These are phyloP conservation scores for Clepsis dumicolana DNA, from an alignment of 2,888 invertebrate genomes.

Conservation along the genomic window DNA sequence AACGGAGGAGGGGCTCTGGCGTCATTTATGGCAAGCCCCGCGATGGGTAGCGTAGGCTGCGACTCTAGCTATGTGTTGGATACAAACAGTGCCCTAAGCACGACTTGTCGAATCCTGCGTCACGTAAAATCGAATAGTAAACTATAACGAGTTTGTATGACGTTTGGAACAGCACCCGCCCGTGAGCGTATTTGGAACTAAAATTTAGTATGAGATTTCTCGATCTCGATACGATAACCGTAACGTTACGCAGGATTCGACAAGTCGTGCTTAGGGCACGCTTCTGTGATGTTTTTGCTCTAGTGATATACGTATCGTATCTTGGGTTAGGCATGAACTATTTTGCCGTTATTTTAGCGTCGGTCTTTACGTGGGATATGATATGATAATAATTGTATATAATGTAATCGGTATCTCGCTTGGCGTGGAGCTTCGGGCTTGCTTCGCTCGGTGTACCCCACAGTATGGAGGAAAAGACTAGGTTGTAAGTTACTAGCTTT, in stretches of 20 bases:
- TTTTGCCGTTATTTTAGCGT: conserved; percentile 72
- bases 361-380: conserved; percentile 64
- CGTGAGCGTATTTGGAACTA: too few species aligned
- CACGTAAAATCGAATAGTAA: too few species aligned
- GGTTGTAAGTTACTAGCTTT: conserved; percentile 60
- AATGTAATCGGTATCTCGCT: conserved; percentile 74
- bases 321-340: conserved; percentile 55
- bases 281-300: conserved; percentile 81
- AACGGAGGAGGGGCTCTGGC: too few species aligned
- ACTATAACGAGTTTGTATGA: too few species aligned
- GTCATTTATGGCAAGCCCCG: background rate
- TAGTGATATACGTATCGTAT: conserved; percentile 63
- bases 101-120: too few species aligned
- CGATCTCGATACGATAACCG: too few species aligned
- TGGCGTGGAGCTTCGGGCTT: conserved; percentile 72
- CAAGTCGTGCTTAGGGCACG: too few species aligned
- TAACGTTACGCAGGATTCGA: too few species aligned
- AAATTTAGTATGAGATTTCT: too few species aligned
- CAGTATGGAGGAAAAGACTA: conserved; percentile 6
- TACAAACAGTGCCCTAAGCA: too few species aligned
- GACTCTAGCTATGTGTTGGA: conserved; percentile 58
- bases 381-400: conserved; percentile 75
- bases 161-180: too few species aligned
- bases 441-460: conserved; percentile 62
- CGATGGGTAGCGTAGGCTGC: background rate